Conservation (phyloP, 92 coral and sea anemone genomes). For the Umimayanthus chanpuru region DNA sequence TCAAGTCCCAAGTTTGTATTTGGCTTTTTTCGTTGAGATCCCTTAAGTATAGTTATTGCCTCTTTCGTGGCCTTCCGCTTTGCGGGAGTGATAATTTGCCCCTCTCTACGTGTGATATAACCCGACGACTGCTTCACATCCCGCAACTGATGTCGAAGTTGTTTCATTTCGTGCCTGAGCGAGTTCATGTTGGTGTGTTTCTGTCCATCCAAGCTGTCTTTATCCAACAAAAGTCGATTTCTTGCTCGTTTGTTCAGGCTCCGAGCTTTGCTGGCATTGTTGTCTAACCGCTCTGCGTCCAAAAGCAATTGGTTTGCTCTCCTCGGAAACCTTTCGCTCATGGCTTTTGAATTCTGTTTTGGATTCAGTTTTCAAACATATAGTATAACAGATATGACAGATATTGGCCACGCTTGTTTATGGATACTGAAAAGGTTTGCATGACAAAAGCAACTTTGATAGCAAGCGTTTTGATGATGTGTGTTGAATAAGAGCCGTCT, state of each 20-base stretch:
- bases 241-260: slow-evolving; percentile 68
- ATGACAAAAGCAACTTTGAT: slow-evolving; percentile 15
- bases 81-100: slow-evolving; percentile 2
- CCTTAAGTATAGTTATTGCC: slow-evolving; percentile 12
- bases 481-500: slow-evolving; percentile 17
- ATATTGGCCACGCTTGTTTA: neutral
- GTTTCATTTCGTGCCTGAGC: slow-evolving; percentile 82
- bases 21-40: slow-evolving; percentile 10
- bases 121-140: slow-evolving; percentile 87
- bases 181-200: slow-evolving; percentile 65
- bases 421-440: neutral
- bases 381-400: neutral
- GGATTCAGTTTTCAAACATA: neutral
- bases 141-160: slow-evolving; percentile 72
- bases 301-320: slow-evolving; percentile 51
- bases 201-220: slow-evolving; percentile 63
- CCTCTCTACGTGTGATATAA: slow-evolving; percentile 34
- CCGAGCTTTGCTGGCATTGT: slow-evolving; percentile 78
- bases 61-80: slow-evolving; percentile 31
- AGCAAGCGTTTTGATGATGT: slow-evolving; percentile 13
- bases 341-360: neutral
- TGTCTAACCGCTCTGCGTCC: slow-evolving; percentile 74
- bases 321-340: slow-evolving; percentile 69
- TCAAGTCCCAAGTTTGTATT: slow-evolving; percentile 1
- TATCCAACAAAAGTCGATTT: slow-evolving; percentile 66